Percentiles rank a stretch among this genome's conserved stretches.
phyloP scores from a whole-genome alignment of 2,113 vertebrate genomes.

The Nothobranchius kuhntae region DNA sequence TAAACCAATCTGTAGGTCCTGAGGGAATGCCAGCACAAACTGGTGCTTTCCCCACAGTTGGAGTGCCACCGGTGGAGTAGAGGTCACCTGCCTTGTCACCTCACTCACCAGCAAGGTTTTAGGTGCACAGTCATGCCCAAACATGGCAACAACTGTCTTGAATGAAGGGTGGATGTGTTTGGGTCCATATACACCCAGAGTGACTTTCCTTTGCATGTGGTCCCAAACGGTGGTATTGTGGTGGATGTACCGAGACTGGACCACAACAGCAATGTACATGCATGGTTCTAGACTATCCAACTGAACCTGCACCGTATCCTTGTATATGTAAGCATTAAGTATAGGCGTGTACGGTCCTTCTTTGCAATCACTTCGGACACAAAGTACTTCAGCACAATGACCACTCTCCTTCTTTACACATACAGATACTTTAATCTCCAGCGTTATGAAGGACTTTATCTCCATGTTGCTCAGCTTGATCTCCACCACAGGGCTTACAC shows the following conservation, averaged over 20 bases:
- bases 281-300: slow-evolving; percentile 91
- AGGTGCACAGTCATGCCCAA: slow-evolving; percentile 93
- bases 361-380: slow-evolving; percentile 88
- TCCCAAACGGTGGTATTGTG: slow-evolving; percentile 91
- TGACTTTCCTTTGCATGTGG: slow-evolving; percentile 89
- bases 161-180: slow-evolving; percentile 97
- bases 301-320: slow-evolving; percentile 91
- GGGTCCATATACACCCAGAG: slow-evolving; percentile 90
- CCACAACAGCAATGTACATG: slow-evolving; percentile 89
- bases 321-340: slow-evolving; percentile 82
- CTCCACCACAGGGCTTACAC: slow-evolving; percentile 91
- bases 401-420: slow-evolving; percentile 83
- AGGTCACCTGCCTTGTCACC: slow-evolving; percentile 80
- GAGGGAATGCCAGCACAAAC: slow-evolving; percentile 85
- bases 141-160: slow-evolving; percentile 92
- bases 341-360: slow-evolving; percentile 88
- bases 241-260: slow-evolving; percentile 81
- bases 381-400: slow-evolving; percentile 84
- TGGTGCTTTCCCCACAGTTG: slow-evolving; percentile 98
- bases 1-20: slow-evolving; percentile 90
- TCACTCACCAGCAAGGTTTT: slow-evolving; percentile 90
- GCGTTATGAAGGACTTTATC: slow-evolving; percentile 83
- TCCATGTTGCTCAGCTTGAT: slow-evolving; percentile 95
- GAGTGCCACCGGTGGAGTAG: slow-evolving; percentile 84
- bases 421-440: slow-evolving; percentile 90